A percentile compares a stretch with the other conserved stretches of the same genome.
Evolutionary conservation across 2,113 vertebrate genomes (phyloP).

Genomic region (Cebidichthys violaceus): DNA sequence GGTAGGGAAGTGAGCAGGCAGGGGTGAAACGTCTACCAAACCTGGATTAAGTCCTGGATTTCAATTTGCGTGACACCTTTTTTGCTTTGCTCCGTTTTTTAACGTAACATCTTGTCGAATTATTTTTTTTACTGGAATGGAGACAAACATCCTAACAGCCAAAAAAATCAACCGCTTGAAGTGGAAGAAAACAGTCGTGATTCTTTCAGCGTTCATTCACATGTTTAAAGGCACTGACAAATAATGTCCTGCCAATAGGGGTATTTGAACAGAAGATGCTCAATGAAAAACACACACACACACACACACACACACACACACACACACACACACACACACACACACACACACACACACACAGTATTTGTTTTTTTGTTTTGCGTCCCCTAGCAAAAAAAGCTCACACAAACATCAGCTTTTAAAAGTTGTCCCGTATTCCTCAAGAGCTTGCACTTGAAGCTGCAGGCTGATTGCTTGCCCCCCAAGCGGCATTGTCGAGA

Average conservation of each 20-base stretch:
- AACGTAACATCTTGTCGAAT: slow-evolving; percentile 2
- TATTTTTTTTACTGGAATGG: neutral
- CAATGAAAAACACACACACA: no score
- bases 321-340: no score
- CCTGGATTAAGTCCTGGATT: slow-evolving; percentile 42
- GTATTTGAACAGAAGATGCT: neutral
- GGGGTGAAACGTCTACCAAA: slow-evolving; percentile 47
- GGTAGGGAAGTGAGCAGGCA: slow-evolving; percentile 37
- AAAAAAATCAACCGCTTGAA: neutral
- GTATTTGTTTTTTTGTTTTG: no score
- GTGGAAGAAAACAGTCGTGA: neutral
- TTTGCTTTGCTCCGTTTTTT: slow-evolving; percentile 32
- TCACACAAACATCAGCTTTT: no score
- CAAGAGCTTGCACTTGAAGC: no score
- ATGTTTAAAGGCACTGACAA: neutral
- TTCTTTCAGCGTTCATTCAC: neutral
- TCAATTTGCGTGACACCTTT: slow-evolving; percentile 58
- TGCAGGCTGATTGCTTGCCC: no score
- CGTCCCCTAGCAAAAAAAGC: no score
- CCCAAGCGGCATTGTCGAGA: no score
- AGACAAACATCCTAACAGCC: neutral
- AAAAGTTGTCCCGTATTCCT: no score
- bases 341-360: no score
- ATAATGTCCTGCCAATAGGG: neutral
- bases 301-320: no score